Conservation (phyloP, 2,113 vertebrate species). For the Excalfactoria chinensis region DNA sequence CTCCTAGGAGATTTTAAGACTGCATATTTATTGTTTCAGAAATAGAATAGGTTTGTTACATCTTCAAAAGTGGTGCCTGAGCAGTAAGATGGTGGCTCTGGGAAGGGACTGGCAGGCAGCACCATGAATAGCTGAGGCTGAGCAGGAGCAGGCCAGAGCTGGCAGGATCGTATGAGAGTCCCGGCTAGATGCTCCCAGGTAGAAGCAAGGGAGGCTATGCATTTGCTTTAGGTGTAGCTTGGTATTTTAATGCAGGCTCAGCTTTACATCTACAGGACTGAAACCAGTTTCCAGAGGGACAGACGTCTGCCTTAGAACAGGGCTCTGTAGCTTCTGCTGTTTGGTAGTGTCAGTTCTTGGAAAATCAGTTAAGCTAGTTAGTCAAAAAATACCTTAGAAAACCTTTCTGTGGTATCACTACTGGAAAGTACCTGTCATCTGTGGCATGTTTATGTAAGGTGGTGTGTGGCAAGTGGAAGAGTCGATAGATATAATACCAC, state of each 20-base stretch:
- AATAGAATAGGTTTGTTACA: not conserved
- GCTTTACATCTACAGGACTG: not conserved
- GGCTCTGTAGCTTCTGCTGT: not conserved
- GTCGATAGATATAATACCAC: not conserved
- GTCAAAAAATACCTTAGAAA: not conserved
- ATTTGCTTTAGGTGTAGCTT: not conserved
- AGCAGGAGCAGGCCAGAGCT: not conserved
- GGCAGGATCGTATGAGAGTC: not conserved
- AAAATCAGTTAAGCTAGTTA: not conserved
- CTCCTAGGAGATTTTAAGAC: constrained; percentile 39
- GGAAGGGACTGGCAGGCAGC: not conserved
- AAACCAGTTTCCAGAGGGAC: not conserved
- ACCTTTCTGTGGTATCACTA: not conserved
- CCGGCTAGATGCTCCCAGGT: not conserved
- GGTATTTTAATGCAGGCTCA: not conserved
- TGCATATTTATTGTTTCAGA: constrained; percentile 30
- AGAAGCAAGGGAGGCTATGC: not conserved
- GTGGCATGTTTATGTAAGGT: not conserved
- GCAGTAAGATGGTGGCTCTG: not conserved
- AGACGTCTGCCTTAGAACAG: not conserved
- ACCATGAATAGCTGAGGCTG: not conserved
- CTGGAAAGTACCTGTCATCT: not conserved
- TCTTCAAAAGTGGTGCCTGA: not conserved
- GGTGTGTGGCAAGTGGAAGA: not conserved
- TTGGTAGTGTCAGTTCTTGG: not conserved